phyloP scores from a whole-genome alignment of 2,797 vertebrate genomes.

The Crenuchus spilurus region DNA sequence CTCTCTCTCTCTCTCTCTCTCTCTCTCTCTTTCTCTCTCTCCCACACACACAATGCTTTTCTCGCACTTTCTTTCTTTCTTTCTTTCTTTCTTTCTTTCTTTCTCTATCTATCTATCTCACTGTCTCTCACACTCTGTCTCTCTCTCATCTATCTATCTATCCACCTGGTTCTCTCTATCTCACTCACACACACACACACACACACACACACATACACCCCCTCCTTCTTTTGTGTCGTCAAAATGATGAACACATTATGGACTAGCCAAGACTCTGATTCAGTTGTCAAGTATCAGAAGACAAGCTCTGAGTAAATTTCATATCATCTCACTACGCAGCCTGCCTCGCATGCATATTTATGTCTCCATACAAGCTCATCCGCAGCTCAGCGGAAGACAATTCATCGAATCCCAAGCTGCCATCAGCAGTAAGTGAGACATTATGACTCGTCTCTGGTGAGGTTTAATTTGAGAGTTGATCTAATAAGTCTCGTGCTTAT shows the following conservation, averaged over 20 bases:
- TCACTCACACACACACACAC: no score
- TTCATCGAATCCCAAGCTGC: constrained; percentile 31
- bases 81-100: no score
- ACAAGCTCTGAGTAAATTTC: constrained; percentile 36
- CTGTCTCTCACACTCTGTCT: no score
- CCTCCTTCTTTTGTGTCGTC: background rate
- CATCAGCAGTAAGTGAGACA: constrained; percentile 38
- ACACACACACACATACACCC: no score
- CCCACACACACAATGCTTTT: no score
- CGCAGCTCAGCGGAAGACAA: constrained; percentile 8
- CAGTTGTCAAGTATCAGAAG: constrained; percentile 37
- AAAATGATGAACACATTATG: constrained; percentile 32
- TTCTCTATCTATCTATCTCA: no score
- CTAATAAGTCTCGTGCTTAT: constrained; percentile 51
- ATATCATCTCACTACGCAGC: constrained; percentile 16
- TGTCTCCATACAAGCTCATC: constrained; percentile 8
- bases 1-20: background rate
- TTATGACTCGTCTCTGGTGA: constrained; percentile 41
- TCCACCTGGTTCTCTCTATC: no score
- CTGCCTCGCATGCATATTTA: constrained; percentile 33
- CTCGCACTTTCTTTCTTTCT: no score
- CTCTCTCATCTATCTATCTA: no score
- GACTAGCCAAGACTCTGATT: constrained; percentile 32
- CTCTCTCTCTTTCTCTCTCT: background rate
- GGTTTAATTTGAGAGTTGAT: constrained; percentile 50